phyloP scores from a whole-genome alignment of 2,888 invertebrate species.

The Lasioglossum malachurum region DNA sequence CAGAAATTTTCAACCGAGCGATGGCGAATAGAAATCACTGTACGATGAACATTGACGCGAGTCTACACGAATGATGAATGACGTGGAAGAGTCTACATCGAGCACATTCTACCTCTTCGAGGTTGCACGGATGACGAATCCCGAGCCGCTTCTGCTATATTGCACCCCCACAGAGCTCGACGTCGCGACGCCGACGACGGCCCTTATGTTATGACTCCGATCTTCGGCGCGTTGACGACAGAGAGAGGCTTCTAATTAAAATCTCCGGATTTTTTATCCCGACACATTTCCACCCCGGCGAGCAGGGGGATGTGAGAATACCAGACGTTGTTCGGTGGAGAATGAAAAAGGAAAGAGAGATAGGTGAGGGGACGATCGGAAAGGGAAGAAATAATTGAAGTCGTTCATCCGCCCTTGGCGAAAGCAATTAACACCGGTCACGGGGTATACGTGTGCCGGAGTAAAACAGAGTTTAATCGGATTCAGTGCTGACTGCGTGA shows the following conservation, averaged over 20 bases:
- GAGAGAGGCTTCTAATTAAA: conserved; percentile 69
- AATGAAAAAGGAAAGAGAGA: neutral
- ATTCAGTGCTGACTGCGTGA: neutral
- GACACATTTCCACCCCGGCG: conserved; percentile 50
- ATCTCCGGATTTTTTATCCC: conserved; percentile 62
- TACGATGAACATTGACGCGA: neutral
- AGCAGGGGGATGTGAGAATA: conserved; percentile 32
- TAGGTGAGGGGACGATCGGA: neutral
- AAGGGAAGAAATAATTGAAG: conserved; percentile 48
- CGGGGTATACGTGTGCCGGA: conserved; percentile 13
- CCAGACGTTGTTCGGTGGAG: conserved; percentile 20
- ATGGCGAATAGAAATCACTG: neutral
- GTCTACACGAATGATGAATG: neutral
- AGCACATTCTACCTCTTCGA: conserved; percentile 18
- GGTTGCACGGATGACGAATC: conserved; percentile 13
- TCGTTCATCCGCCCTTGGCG: conserved; percentile 37
- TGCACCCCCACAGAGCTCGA: conserved; percentile 42
- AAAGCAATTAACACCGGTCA: conserved; percentile 47
- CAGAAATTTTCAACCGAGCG: neutral
- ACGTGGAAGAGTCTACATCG: neutral
- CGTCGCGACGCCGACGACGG: conserved; percentile 47
- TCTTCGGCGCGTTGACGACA: conserved; percentile 67
- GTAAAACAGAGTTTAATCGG: conserved; percentile 14
- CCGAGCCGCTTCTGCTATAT: conserved; percentile 42
- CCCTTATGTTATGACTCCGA: conserved; percentile 64